Conservation (phyloP, 2,797 vertebrate species). For the Esox masquinongy region DNA sequence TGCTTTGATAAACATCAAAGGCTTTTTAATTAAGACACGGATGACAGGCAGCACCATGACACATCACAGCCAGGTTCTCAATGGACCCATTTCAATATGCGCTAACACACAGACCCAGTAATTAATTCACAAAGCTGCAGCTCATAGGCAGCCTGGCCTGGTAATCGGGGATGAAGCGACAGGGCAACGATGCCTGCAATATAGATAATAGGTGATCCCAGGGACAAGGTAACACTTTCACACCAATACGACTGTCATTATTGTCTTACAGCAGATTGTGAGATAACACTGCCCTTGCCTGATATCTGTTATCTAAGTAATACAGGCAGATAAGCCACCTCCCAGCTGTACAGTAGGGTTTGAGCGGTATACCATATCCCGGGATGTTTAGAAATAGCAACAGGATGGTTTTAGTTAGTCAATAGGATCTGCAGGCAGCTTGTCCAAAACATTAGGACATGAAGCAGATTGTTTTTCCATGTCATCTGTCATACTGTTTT, state of each 20-base stretch:
- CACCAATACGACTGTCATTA: background rate
- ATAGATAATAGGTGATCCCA: background rate
- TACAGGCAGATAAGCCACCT: background rate
- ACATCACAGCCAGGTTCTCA: background rate
- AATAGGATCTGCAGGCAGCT: no score
- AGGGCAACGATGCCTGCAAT: background rate
- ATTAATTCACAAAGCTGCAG: background rate
- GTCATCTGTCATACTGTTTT: no score
- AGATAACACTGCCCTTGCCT: background rate
- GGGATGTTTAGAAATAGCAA: no score
- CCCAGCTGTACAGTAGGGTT: background rate
- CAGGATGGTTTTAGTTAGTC: no score
- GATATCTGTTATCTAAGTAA: background rate
- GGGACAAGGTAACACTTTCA: background rate
- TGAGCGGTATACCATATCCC: no score
- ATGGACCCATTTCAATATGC: background rate
- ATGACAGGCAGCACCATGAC: background rate
- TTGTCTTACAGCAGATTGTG: background rate
- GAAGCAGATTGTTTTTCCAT: no score
- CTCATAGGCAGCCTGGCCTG: background rate
- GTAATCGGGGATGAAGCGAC: background rate
- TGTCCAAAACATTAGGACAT: no score
- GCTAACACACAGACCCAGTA: background rate
- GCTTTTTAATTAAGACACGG: conserved; percentile 43
- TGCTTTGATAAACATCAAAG: conserved; percentile 76